Evolutionary conservation across 2,113 vertebrate species (phyloP).

Genomic region (Seriola quinqueradiata): DNA sequence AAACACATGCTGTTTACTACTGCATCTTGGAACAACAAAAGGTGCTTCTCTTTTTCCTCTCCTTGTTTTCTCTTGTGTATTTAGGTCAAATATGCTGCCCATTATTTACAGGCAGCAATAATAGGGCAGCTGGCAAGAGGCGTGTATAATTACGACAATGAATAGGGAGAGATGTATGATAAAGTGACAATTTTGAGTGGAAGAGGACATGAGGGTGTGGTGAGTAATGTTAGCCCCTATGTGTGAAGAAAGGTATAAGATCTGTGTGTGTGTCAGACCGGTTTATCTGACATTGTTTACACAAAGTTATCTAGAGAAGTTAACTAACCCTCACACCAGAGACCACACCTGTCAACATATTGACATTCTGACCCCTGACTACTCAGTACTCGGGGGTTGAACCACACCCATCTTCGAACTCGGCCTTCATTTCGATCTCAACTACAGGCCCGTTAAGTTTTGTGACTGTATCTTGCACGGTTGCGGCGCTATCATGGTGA

Average conservation of each 20-base stretch:
- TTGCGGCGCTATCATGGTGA: too few relatives aligned
- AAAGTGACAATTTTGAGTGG: background rate
- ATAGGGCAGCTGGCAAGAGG: background rate
- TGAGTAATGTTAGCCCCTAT: slow-evolving; percentile 5
- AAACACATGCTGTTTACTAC: background rate
- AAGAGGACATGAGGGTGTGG: background rate
- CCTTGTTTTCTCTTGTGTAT: slow-evolving; percentile 9
- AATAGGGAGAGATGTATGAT: background rate
- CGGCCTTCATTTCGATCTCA: too few relatives aligned
- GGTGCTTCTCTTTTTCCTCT: background rate
- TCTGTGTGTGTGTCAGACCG: slow-evolving; percentile 26
- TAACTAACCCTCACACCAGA: too few relatives aligned
- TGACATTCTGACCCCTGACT: too few relatives aligned
- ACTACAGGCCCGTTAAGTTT: too few relatives aligned
- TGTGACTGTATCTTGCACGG: too few relatives aligned
- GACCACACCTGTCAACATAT: too few relatives aligned
- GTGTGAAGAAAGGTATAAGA: too few relatives aligned
- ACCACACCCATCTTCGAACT: too few relatives aligned
- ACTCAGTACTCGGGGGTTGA: too few relatives aligned
- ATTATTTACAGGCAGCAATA: slow-evolving; percentile 7
- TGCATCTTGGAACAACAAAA: slow-evolving; percentile 7
- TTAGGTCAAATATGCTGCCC: slow-evolving; percentile 14
- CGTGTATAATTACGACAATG: slow-evolving; percentile 14
- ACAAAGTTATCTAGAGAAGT: slow-evolving; percentile 5
- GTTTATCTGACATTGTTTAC: slow-evolving; percentile 53